Base-by-base conservation (phyloP, 2,113 vertebrate genomes). In the Takifugu flavidus region DNA sequence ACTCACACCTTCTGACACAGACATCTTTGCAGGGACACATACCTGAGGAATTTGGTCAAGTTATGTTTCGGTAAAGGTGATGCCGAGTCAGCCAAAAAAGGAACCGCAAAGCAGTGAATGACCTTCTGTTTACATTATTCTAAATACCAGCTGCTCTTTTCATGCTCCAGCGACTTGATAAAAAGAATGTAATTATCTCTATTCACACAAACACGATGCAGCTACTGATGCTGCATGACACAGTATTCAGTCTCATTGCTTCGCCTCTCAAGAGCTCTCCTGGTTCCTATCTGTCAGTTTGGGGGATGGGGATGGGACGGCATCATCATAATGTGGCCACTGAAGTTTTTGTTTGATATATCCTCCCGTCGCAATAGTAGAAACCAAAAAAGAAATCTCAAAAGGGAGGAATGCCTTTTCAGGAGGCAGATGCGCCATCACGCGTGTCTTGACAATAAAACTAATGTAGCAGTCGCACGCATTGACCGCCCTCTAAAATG, bases 401-500 rank as follows among this genome's bases (percentile, higher is more conserved):
- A 70, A 39, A 64, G 25, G n/a, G 6, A 52, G 11, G 27, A 53
- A 62, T 28, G 61, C 53, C 77, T 45, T 73, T 73, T 53, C 52
- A 55, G 56, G 26, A 46, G 49, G 29, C 31, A 0, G 26, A 61
- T 49, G 62, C 49, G 56, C 65, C 68, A 65, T 59, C 28, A 69
- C 70, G 53, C 34, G 65, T 56, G 75, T 27, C 12, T 13, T 54
- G 52, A 43, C 62, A 55, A 73, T 81, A 67, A 78, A 80, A 74
- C 77, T 75, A 78, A 76, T 82, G 78, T 56, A 77, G 72, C 72
- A 66, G 76, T 80, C 74, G 72, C 62, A 79, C 57, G 63, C 70
- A 74, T 15, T 58, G 65, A 74, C 59, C 53, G 77, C 73, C 78
- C 80, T 79, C 77, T 78, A 83, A 86, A 79, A 83, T 78, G 84